Conservation (phyloP, 1,140 invertebrate species). For the Drosophila orena region DNA sequence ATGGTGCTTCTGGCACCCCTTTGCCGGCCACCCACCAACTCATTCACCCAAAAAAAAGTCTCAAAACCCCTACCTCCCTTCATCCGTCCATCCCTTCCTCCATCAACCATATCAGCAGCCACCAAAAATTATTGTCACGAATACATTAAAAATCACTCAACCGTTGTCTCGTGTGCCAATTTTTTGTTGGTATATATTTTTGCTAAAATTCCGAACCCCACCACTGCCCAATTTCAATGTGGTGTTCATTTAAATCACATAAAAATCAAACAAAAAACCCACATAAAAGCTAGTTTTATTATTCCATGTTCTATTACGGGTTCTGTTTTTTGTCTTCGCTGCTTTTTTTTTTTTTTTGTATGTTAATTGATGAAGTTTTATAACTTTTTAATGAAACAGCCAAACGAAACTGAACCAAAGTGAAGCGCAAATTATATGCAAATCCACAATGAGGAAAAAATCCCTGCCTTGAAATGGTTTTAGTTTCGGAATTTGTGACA, state of each 20-base stretch:
- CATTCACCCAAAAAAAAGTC: not conserved
- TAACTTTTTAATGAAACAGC: conserved; percentile 55
- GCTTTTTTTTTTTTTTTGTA: conserved; percentile 39
- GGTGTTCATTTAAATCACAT: conserved; percentile 72
- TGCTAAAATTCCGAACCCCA: conserved; percentile 36
- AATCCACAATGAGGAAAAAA: conserved; percentile 11
- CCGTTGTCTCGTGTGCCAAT: conserved; percentile 75
- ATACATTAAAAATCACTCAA: conserved; percentile 82
- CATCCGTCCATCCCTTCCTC: not conserved
- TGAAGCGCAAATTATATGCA: conserved; percentile 19
- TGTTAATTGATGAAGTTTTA: conserved; percentile 59
- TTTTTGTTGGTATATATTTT: conserved; percentile 18
- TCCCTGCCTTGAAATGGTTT: conserved; percentile 57
- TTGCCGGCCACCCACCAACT: not conserved
- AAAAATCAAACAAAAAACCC: conserved; percentile 57
- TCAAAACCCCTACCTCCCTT: not conserved
- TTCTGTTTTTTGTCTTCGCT: conserved; percentile 25
- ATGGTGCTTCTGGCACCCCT: conserved; percentile 39
- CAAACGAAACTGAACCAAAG: conserved; percentile 13
- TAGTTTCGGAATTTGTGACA: conserved; percentile 23
- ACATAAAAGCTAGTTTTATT: conserved; percentile 40
- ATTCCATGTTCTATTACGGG: conserved; percentile 27
- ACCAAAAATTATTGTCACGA: conserved; percentile 75
- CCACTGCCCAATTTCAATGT: conserved; percentile 32
- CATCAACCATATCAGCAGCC: conserved; percentile 39